Evolutionary conservation across 92 coral and sea anemone genomes (phyloP), one percentile per base, ranked within the genome.

Genomic region (Porites rus): DNA sequence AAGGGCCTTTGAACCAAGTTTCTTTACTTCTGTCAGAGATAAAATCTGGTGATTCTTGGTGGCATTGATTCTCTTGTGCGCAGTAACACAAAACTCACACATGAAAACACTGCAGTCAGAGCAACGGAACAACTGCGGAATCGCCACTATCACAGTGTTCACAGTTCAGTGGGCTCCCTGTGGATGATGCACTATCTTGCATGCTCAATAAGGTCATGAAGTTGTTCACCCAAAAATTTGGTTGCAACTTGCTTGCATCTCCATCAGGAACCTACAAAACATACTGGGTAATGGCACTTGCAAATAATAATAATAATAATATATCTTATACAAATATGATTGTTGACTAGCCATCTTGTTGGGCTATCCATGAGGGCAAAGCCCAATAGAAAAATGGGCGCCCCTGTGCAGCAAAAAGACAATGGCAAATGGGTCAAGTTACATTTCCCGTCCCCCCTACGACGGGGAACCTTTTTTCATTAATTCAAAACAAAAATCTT

Each of bases 151-250:
- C 24, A 22, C 24, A 22, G 24, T 22, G 24, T 22, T 22, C 24
- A 22, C 24, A 22, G 24, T 24, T 24, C 72, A 90, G 51, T 0
- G 71, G 51, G n/a, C 62, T 72, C 10, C 61, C 61, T 25, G 54
- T 10, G 8, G 78, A 46, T 18, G 61, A 10, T 17, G 46, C 51
- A 25, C 52, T 73, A 1, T 69, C 85, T 69, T 80, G 56, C 52
- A 83, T 83, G 13, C 79, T 72, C 50, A 85, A 78, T 12, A 87
- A 78, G 20, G 86, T 83, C 65, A 91, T 83, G 21, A 88, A 79
- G 73, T 91, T 93, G 78, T 91, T 93, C 65, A 91, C 82, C 85
- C 93, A 93, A 85, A 93, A 91, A 72, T 91, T 91, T 18, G 93
- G 75, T 63, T 80, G 87, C 74, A 93, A 90, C 31, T 22, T 76